Base-by-base conservation (phyloP, 1,140 invertebrate genomes). In the Calliopsis andreniformis region DNA sequence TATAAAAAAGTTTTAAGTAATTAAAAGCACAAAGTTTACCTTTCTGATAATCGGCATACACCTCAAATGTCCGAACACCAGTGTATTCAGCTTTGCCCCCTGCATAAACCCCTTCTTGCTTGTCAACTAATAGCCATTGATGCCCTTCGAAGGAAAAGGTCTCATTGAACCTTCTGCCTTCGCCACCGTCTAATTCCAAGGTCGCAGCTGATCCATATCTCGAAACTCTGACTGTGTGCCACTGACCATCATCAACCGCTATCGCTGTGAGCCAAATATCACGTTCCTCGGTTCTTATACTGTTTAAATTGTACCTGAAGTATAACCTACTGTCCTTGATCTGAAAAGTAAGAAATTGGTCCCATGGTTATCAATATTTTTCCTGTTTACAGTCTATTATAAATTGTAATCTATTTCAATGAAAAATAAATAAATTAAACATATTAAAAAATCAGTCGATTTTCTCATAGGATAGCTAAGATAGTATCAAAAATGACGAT, bases 11-110 rank as follows among this genome's bases (percentile, higher is more conserved):
- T 18, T 51, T 23, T 23, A 51, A 10, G 0, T 25, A 25, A 25
- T 18, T 6, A 47, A n/a, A n/a, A 47, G 18, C n/a, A 47, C 45
- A 47, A 47, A 62, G 69, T 77, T 89, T 89, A 97, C 96, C 96
- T 94, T 98, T 97, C 86, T 98, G 97, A 90, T 97, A 98, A 90
- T 98, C 98, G n/a, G 97, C 96, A 87, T 98, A 98, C 7, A 98
- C 97, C 92, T 98, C 97, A 89, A 98, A 98, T 0, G 97, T 98
- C 62, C 96, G 91, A 1, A 98, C 96, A 30, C 97, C 97, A 25
- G 97, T 98, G 87, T 98, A 98, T 88, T 98, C 97, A 4, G 97
- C 98, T 92, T 98, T 98, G 8, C 98, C 98, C 67, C 98, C 98
- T 1, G 97, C 97, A 87, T 98, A 98, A 32, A 99, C 97, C 10